Percentiles rank a stretch among this genome's conserved stretches.
These are phyloP conservation scores for Podarcis muralis DNA, from an alignment of 2,113 vertebrate species.

Conservation along the genomic window DNA sequence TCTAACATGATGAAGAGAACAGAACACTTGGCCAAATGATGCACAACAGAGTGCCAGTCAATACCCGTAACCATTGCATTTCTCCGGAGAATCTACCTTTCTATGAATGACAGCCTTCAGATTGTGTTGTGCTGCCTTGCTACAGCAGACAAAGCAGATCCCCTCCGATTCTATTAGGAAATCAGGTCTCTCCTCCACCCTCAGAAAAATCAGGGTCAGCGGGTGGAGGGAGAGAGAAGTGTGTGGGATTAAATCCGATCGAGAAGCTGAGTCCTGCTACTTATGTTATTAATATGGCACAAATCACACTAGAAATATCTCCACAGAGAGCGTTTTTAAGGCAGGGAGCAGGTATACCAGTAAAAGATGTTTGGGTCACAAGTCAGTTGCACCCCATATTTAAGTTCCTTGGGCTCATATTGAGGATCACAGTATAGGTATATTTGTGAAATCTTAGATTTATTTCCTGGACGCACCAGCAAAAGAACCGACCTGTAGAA, in stretches of 20 bases:
- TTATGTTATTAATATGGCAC: not conserved
- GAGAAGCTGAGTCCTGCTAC: not conserved
- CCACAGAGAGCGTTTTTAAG: not conserved
- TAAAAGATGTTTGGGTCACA: not conserved
- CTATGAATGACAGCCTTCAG: not conserved
- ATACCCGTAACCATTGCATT: not conserved
- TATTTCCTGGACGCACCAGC: not conserved
- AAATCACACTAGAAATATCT: not conserved
- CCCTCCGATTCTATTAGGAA: not conserved
- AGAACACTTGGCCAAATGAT: not conserved
- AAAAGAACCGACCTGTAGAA: not conserved
- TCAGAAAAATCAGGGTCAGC: not conserved
- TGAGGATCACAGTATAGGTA: not conserved
- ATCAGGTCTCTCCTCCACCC: not conserved
- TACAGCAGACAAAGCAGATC: not conserved
- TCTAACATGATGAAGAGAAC: not conserved
- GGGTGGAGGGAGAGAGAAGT: not conserved
- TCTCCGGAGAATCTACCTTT: not conserved
- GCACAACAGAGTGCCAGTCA: not conserved
- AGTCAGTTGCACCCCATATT: not conserved
- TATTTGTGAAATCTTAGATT: not conserved
- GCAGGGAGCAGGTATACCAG: not conserved
- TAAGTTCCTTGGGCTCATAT: no score
- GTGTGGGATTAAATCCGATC: not conserved
- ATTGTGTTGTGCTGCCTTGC: not conserved